Evolutionary conservation across 2,113 vertebrate genomes (phyloP).

Genomic region (Myiagra hebetior): DNA sequence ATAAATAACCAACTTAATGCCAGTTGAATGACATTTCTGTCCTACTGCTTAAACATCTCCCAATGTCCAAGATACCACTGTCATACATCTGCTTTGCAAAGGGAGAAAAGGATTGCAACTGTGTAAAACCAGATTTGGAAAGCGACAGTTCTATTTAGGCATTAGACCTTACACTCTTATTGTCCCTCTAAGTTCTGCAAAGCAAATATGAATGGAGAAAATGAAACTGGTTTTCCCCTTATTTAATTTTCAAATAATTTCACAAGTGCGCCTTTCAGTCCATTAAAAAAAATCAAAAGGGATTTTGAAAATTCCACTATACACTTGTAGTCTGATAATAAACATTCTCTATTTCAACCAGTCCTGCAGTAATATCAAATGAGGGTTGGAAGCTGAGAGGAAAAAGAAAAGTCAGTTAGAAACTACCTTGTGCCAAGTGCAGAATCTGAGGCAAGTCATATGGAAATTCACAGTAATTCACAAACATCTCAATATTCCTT

Average conservation of each 20-base stretch:
- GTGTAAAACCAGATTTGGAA: not conserved
- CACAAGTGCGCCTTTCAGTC: not conserved
- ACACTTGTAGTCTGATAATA: not conserved
- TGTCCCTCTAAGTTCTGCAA: not conserved
- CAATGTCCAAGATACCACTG: not conserved
- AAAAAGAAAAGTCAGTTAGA: not conserved
- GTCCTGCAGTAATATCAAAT: not conserved
- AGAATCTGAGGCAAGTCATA: not conserved
- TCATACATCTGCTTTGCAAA: not conserved
- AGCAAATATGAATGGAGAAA: not conserved
- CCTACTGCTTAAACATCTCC: not conserved
- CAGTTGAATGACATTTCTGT: not conserved
- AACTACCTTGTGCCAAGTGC: not conserved
- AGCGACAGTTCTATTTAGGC: not conserved
- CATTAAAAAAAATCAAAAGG: not conserved
- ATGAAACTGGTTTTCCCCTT: not conserved
- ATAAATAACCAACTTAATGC: not conserved
- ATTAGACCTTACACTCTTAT: not conserved
- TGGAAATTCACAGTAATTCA: slow-evolving; percentile 2
- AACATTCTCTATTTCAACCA: not conserved
- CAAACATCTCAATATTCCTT: not conserved
- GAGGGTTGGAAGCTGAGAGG: not conserved
- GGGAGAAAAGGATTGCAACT: not conserved
- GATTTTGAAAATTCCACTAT: not conserved
- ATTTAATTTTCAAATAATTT: not conserved